phyloP scores from a whole-genome alignment of 2,888 invertebrate genomes.

The Caenorhabditis doughertyi region DNA sequence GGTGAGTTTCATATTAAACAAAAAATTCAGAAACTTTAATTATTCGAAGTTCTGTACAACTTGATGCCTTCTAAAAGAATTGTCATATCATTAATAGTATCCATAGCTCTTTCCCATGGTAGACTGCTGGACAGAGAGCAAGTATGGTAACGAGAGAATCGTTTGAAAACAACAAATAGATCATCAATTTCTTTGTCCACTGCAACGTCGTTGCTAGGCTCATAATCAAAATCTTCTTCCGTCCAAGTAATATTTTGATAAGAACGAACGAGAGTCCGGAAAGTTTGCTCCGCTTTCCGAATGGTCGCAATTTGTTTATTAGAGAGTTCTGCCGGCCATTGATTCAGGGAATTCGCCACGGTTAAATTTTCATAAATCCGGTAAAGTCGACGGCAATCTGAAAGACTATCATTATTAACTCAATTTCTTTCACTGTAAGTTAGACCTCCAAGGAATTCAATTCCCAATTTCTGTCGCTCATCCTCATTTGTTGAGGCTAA shows the following conservation, averaged over 20 bases:
- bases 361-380: not conserved
- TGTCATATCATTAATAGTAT: not conserved
- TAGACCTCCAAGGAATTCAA: not conserved
- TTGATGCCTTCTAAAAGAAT: not conserved
- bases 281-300: conserved; percentile 1
- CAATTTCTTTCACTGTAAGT: not conserved
- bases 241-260: not conserved
- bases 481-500: not conserved
- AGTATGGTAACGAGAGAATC: conserved; percentile 27
- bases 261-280: not conserved
- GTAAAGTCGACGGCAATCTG: conserved; percentile 15
- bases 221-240: not conserved
- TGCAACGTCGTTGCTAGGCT: not conserved
- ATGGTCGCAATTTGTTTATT: not conserved
- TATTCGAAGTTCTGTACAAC: no score
- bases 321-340: not conserved
- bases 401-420: not conserved
- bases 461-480: not conserved
- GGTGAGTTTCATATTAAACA: no score
- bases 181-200: conserved; percentile 16
- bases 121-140: not conserved
- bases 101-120: not conserved
- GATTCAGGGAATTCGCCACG: not conserved
- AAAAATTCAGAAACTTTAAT: no score
- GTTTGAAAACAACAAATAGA: not conserved